A percentile compares a stretch with the other conserved stretches of the same genome.
phyloP scores from a whole-genome alignment of 1,140 invertebrate species.

The Leptopilina clavipes region DNA sequence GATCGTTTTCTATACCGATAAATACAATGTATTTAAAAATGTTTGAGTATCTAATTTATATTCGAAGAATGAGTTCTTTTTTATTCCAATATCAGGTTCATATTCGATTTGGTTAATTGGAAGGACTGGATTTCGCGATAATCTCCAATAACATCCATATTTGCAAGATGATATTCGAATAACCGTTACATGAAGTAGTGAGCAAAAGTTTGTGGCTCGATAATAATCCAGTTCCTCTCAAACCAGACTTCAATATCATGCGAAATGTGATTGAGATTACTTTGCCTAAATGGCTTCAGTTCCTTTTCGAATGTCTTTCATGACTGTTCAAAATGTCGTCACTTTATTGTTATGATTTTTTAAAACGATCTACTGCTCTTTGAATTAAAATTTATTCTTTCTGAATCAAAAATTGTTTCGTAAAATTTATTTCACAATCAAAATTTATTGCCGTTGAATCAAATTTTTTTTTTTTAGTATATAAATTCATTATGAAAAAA shows the following conservation, averaged over 20 bases:
- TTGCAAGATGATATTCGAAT: not conserved
- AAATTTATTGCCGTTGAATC: too few species aligned
- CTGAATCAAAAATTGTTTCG: too few species aligned
- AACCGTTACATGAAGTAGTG: constrained; percentile 9
- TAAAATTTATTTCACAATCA: too few species aligned
- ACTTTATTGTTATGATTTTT: not conserved
- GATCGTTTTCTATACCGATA: too few species aligned
- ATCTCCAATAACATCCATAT: constrained; percentile 27
- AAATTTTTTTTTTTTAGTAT: too few species aligned
- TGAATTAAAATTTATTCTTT: too few species aligned
- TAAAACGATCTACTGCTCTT: too few species aligned
- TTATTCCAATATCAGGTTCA: not conserved
- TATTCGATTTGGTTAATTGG: constrained; percentile 17
- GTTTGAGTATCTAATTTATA: not conserved
- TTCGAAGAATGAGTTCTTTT: not conserved
- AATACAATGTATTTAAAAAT: not conserved
- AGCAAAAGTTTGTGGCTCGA: not conserved
- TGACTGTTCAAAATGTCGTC: not conserved
- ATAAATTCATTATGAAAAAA: too few species aligned
- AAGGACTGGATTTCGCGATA: constrained; percentile 28
- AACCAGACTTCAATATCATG: not conserved
- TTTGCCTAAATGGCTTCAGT: not conserved
- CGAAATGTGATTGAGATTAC: constrained; percentile 14
- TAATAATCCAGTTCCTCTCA: constrained; percentile 9
- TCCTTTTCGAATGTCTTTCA: not conserved